Conservation (phyloP, 2,113 vertebrate genomes). For the Myiagra hebetior region DNA sequence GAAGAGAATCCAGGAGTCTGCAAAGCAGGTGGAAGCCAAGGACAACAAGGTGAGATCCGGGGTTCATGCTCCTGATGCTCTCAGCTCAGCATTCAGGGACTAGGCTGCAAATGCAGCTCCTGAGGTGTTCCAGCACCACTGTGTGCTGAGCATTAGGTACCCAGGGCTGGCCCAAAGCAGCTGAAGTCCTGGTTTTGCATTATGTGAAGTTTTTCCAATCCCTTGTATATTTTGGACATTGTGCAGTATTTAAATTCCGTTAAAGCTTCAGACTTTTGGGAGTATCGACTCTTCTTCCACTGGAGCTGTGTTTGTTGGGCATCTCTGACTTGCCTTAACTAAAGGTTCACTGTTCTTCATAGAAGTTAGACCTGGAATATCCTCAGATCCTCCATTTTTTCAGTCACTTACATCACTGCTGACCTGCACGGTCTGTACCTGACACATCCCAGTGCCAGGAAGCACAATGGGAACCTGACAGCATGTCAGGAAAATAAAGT, state of each 20-base stretch:
- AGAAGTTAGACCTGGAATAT: not conserved
- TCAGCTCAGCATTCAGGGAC: not conserved
- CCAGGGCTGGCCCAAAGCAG: not conserved
- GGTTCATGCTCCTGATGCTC: accelerated
- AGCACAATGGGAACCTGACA: not conserved
- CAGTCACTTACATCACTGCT: accelerated
- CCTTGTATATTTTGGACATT: accelerated
- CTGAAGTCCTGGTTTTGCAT: not conserved
- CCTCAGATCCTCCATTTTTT: not conserved
- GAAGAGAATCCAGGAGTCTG: slow-evolving; percentile 88
- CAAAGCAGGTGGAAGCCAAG: slow-evolving; percentile 90
- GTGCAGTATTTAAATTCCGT: not conserved
- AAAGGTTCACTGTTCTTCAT: not conserved
- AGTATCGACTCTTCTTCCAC: accelerated
- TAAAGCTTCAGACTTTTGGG: not conserved
- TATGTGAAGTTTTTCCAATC: not conserved
- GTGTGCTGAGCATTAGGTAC: not conserved
- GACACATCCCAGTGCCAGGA: not conserved
- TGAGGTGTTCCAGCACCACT: not conserved
- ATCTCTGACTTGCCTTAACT: not conserved
- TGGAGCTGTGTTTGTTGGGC: not conserved
- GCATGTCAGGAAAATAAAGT: not conserved
- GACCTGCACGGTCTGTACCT: not conserved
- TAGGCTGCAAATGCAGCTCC: not conserved
- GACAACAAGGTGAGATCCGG: slow-evolving; percentile 87